These are phyloP conservation scores for Zingel zingel DNA, from an alignment of 2,113 vertebrate genomes.

Conservation along the genomic window DNA sequence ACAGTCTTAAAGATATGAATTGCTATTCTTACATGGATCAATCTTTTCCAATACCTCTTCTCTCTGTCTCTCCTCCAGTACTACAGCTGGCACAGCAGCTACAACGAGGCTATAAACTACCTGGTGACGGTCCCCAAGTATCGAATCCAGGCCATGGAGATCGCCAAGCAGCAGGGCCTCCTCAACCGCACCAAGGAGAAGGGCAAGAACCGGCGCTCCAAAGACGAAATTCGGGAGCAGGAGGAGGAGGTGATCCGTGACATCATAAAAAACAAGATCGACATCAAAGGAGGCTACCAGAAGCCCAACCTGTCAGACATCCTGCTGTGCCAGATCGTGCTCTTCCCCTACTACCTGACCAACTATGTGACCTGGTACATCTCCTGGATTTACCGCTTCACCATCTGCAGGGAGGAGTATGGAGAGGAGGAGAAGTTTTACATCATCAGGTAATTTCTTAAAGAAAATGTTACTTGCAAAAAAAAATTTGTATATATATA, in stretches of 20 bases:
- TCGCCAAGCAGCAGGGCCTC: conserved; percentile 95
- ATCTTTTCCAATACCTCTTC: background rate
- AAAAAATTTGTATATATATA: no score
- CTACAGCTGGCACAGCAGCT: conserved; percentile 99
- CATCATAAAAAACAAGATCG: conserved; percentile 98
- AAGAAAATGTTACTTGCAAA: no score
- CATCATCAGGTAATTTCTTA: conserved; percentile 85
- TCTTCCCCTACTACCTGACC: conserved; percentile 90
- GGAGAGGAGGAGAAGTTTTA: conserved; percentile 94
- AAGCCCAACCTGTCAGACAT: conserved; percentile 95
- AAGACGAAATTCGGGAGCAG: conserved; percentile 95
- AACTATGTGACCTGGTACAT: conserved; percentile 90
- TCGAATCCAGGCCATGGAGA: conserved; percentile 94
- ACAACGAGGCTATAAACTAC: conserved; percentile 97
- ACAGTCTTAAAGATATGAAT: no score
- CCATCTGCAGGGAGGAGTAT: conserved; percentile 91
- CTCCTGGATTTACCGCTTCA: conserved; percentile 94
- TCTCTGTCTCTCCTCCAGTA: conserved; percentile 82
- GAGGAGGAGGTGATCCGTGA: conserved; percentile 96
- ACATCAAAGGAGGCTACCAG: conserved; percentile 98
- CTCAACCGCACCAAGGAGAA: conserved; percentile 94
- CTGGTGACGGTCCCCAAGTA: conserved; percentile 95
- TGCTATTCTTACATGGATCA: no score
- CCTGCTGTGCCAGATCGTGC: conserved; percentile 92
- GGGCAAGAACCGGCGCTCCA: conserved; percentile 93